phyloP scores from a whole-genome alignment of 2,113 vertebrate species.

The Tychaedon coryphoeus region DNA sequence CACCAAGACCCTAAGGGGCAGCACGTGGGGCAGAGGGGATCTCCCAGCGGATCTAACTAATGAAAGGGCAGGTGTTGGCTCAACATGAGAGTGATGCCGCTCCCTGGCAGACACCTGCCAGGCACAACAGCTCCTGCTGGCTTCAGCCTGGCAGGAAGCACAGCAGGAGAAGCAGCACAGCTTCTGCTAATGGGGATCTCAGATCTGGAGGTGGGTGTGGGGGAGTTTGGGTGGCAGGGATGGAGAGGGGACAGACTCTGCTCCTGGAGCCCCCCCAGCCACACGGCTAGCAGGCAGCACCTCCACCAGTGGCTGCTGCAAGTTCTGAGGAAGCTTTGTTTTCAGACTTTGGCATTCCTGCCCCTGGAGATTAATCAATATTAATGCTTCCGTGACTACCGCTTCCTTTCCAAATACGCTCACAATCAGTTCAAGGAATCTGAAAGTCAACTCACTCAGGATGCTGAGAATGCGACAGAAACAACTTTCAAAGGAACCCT shows the following conservation, averaged over 20 bases:
- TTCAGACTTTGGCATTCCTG: neutral
- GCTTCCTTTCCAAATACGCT: slow-evolving; percentile 21
- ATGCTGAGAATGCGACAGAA: slow-evolving; percentile 23
- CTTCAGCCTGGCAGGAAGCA: neutral
- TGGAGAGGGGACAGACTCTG: neutral
- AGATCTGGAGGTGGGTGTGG: neutral
- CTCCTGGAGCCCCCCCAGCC: neutral
- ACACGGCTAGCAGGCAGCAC: neutral
- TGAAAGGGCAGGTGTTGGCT: neutral
- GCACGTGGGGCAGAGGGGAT: neutral
- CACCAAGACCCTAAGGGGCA: neutral
- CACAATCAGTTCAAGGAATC: slow-evolving; percentile 22
- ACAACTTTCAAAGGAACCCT: slow-evolving; percentile 39
- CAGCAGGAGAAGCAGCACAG: neutral
- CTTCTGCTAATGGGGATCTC: neutral
- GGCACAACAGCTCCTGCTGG: neutral
- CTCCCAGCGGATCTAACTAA: neutral
- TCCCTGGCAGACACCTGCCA: neutral
- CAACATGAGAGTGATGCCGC: neutral
- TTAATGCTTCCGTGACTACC: neutral
- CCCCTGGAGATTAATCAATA: slow-evolving; percentile 3
- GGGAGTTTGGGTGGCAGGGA: accelerated
- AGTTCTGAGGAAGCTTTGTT: neutral
- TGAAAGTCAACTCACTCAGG: slow-evolving; percentile 27
- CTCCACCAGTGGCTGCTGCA: accelerated